Evolutionary conservation across 2,888 invertebrate genomes (phyloP).

Genomic region (Dicranocentrus wangi): DNA sequence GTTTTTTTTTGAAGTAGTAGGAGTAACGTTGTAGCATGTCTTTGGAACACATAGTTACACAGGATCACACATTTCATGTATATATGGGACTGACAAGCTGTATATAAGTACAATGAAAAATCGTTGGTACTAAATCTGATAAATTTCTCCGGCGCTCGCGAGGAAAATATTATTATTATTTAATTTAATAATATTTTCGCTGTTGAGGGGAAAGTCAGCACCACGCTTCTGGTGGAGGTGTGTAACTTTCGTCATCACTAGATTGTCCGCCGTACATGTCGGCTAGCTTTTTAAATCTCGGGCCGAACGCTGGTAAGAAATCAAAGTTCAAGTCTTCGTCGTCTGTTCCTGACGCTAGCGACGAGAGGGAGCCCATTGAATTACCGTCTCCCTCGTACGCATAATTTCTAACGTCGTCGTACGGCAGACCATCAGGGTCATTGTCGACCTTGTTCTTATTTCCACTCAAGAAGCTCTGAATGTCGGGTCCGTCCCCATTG

Average conservation of each 20-base stretch:
- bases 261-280: slow-evolving; percentile 95
- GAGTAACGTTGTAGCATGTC: slow-evolving; percentile 1
- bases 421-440: slow-evolving; percentile 92
- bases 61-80: slow-evolving; percentile 49
- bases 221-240: slow-evolving; percentile 80
- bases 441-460: slow-evolving; percentile 92
- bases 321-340: slow-evolving; percentile 95
- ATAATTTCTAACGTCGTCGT: slow-evolving; percentile 97
- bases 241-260: slow-evolving; percentile 85
- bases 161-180: neutral
- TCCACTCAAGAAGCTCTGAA: slow-evolving; percentile 91
- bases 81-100: slow-evolving; percentile 30
- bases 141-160: neutral
- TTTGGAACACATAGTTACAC: slow-evolving; percentile 32
- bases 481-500: slow-evolving; percentile 82
- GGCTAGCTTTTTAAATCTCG: slow-evolving; percentile 93
- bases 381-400: slow-evolving; percentile 98
- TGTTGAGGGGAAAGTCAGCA: slow-evolving; percentile 78
- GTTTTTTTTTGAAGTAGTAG: slow-evolving; percentile 16
- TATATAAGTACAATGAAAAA: slow-evolving; percentile 2
- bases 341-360: slow-evolving; percentile 91
- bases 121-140: neutral
- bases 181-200: neutral
- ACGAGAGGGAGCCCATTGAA: slow-evolving; percentile 92
- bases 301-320: slow-evolving; percentile 94